Conservation (phyloP, 2,797 vertebrate species). For the Chelon labrosus region DNA sequence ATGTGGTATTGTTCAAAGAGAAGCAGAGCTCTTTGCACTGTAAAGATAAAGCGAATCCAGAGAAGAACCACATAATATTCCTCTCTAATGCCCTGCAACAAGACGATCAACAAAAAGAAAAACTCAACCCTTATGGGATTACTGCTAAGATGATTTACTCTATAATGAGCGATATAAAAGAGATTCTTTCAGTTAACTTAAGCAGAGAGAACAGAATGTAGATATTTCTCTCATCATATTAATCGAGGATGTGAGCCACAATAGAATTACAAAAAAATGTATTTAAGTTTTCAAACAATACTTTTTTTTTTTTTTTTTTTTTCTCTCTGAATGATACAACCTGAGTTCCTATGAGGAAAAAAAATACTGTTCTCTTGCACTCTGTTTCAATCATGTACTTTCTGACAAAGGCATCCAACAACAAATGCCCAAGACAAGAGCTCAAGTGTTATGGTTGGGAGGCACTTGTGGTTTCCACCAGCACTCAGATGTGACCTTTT, state of each 20-base stretch:
- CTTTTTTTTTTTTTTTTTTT: neutral
- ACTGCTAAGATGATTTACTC: neutral
- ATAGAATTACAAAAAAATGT: neutral
- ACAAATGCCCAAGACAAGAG: slow-evolving; percentile 82
- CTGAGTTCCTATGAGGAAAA: slow-evolving; percentile 19
- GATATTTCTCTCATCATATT: neutral
- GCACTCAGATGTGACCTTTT: slow-evolving; percentile 87
- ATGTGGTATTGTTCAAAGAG: slow-evolving; percentile 84
- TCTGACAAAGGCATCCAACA: slow-evolving; percentile 75
- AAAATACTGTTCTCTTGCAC: slow-evolving; percentile 56
- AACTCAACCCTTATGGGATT: slow-evolving; percentile 14
- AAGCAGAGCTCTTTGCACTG: slow-evolving; percentile 75
- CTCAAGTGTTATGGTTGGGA: slow-evolving; percentile 82
- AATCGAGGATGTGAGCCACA: neutral
- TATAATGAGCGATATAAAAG: neutral
- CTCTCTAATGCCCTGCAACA: slow-evolving; percentile 45
- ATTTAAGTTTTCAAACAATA: slow-evolving; percentile 16
- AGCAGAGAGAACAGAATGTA: slow-evolving; percentile 4
- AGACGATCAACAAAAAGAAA: slow-evolving; percentile 21
- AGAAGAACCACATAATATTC: slow-evolving; percentile 51
- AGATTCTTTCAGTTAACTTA: neutral
- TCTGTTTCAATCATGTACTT: slow-evolving; percentile 61
- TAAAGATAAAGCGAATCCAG: slow-evolving; percentile 74
- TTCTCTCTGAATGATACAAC: slow-evolving; percentile 9
- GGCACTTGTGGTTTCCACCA: slow-evolving; percentile 83